Base-by-base conservation (phyloP, 1,140 invertebrate genomes). In the Homalodisca vitripennis region DNA sequence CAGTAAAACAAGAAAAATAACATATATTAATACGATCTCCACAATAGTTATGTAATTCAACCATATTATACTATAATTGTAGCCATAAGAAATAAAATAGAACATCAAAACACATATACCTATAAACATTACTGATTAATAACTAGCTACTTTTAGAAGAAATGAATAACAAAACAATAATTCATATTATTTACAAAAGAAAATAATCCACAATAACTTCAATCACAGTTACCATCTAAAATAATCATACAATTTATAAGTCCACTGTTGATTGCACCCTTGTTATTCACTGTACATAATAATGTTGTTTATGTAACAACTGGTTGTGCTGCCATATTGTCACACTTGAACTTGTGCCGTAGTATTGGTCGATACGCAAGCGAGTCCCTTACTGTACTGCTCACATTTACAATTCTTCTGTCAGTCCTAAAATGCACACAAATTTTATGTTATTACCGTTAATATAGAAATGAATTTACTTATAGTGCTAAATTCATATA, bases 101-200 rank as follows among this genome's bases (percentile, higher is more conserved):
- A n/a, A n/a, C n/a, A n/a, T n/a, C n/a, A n/a, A n/a, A n/a, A n/a
- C n/a, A n/a, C n/a, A n/a, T n/a, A n/a, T n/a, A n/a, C n/a, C n/a
- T n/a, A n/a, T n/a, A n/a, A n/a, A n/a, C n/a, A n/a, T n/a, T n/a
- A n/a, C n/a, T n/a, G n/a, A n/a, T n/a, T n/a, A n/a, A n/a, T n/a
- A n/a, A n/a, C n/a, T n/a, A n/a, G n/a, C n/a, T n/a, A n/a, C n/a
- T n/a, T n/a, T n/a, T n/a, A n/a, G n/a, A n/a, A 41, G 34, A 41
- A 10, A 41, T 6, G 6, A 41, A 41, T 41, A 41, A 41, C 34
- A 41, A 41, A 41, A 41, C 34, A 10, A 41, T 41, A 41, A 41
- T 10, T 41, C 34, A 41, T 51, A 3, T 51, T 51, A 51, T 51
- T 51, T 51, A 51, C 48, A 41, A 41, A 41, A 22, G 48, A 51